A percentile compares a stretch with the other conserved stretches of the same genome.
phyloP scores from a whole-genome alignment of 2,888 invertebrate genomes.

The Mantis religiosa region DNA sequence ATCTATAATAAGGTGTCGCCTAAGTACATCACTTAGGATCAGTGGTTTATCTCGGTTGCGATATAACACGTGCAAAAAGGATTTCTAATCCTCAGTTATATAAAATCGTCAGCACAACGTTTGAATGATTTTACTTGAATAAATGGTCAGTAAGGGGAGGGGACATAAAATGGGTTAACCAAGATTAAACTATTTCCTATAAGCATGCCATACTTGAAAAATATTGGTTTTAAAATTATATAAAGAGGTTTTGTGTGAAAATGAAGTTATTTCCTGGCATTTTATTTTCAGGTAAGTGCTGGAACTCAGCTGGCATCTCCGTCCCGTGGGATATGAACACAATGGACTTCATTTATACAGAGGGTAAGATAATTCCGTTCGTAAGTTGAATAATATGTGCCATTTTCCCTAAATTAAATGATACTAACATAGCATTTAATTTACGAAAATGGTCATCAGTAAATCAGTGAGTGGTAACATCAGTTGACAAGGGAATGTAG shows the following conservation, averaged over 20 bases:
- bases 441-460: background rate
- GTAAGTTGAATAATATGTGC: background rate
- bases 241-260: background rate
- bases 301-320: conserved; percentile 29
- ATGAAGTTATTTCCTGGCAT: background rate
- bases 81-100: no score
- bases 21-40: no score
- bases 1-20: no score
- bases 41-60: no score
- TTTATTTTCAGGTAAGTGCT: conserved; percentile 32
- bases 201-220: no score
- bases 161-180: no score
- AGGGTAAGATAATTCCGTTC: conserved; percentile 27
- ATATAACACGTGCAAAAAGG: no score
- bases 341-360: conserved; percentile 30
- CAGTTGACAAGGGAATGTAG: background rate
- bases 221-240: background rate
- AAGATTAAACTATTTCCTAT: no score
- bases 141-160: no score
- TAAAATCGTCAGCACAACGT: no score
- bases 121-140: no score
- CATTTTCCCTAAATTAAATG: background rate
- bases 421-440: background rate
- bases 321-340: conserved; percentile 30
- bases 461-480: background rate